Percentiles rank a stretch among this genome's conserved stretches.
Conservation (phyloP, 2,797 vertebrate species). For the Peromyscus melanophrys region DNA sequence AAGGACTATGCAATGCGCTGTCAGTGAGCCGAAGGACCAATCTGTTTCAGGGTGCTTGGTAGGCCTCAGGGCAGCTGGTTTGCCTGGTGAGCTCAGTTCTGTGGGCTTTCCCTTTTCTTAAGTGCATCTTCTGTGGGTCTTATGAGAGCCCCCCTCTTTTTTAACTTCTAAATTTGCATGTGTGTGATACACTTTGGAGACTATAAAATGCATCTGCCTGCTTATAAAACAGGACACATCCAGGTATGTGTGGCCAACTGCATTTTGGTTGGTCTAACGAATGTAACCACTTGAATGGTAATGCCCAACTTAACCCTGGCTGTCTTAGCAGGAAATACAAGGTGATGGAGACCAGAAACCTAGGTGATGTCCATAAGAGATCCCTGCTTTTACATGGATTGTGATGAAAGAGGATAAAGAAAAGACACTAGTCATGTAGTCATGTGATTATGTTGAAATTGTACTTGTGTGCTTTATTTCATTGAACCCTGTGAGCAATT, state of each 20-base stretch:
- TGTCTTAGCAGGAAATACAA: neutral
- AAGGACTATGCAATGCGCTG: neutral
- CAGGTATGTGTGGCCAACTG: neutral
- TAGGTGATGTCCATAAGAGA: neutral
- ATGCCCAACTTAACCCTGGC: neutral
- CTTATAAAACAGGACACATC: neutral
- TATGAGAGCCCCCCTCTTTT: neutral
- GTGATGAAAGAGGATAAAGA: neutral
- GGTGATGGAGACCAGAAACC: neutral
- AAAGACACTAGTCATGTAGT: neutral
- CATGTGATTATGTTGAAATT: too few relatives aligned
- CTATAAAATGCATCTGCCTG: neutral
- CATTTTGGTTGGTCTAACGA: neutral
- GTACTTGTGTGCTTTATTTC: fast-evolving
- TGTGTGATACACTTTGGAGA: neutral
- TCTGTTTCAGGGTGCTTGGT: neutral
- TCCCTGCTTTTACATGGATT: neutral
- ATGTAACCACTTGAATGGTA: neutral
- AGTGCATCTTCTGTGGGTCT: neutral
- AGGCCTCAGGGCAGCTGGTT: too few relatives aligned
- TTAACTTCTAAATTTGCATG: neutral
- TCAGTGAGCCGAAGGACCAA: conserved; percentile 47
- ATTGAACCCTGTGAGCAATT: neutral
- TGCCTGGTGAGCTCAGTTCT: neutral
- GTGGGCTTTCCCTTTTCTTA: neutral